Evolutionary conservation across 1,140 invertebrate genomes (phyloP).

Genomic region (Probaryconus sp.): DNA sequence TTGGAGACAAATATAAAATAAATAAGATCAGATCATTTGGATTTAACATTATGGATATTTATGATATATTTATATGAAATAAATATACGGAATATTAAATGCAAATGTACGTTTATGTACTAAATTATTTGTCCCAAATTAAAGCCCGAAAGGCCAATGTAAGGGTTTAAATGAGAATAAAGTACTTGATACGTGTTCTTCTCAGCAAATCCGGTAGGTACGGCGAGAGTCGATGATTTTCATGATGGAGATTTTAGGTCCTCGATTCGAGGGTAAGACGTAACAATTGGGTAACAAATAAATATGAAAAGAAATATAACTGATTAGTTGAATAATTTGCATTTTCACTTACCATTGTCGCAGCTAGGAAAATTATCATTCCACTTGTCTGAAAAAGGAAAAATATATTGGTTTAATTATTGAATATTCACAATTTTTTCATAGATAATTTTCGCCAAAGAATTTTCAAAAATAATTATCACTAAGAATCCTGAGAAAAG

Average conservation of each 20-base stretch:
- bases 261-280: slow-evolving; percentile 7
- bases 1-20: slow-evolving; percentile 15
- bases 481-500: too few relatives aligned
- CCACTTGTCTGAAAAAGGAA: slow-evolving; percentile 39
- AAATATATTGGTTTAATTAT: not conserved
- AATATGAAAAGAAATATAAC: not conserved
- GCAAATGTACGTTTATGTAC: slow-evolving; percentile 12
- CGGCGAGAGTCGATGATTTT: slow-evolving; percentile 21
- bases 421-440: too few relatives aligned
- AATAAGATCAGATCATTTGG: too few relatives aligned
- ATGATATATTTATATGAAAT: too few relatives aligned
- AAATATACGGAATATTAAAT: slow-evolving; percentile 13
- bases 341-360: slow-evolving; percentile 31
- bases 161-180: slow-evolving; percentile 41
- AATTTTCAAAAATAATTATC: too few relatives aligned
- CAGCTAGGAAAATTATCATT: slow-evolving; percentile 32
- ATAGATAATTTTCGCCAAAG: too few relatives aligned
- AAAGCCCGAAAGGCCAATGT: slow-evolving; percentile 30
- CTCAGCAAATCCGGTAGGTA: slow-evolving; percentile 24
- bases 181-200: slow-evolving; percentile 39
- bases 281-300: slow-evolving; percentile 25
- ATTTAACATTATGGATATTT: too few relatives aligned
- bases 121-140: slow-evolving; percentile 48
- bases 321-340: not conserved
- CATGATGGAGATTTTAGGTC: slow-evolving; percentile 33